phyloP scores from a whole-genome alignment of 2,797 vertebrate species.

The Sebastiscus tertius region DNA sequence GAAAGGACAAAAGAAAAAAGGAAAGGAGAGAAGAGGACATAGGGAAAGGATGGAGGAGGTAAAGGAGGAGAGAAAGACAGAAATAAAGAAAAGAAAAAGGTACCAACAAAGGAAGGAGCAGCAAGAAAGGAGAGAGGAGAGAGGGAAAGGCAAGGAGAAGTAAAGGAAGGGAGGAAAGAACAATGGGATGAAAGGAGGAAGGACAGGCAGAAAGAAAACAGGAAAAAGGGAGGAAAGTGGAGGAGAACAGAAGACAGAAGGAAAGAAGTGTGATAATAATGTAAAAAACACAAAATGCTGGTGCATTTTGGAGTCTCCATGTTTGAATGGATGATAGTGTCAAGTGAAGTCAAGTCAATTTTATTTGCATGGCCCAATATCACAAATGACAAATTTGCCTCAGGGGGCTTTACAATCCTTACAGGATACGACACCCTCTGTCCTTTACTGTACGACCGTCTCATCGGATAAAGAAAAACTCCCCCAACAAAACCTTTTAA shows the following conservation, averaged over 20 bases:
- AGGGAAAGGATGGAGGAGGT: background rate
- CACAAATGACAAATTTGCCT: no score
- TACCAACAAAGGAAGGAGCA: background rate
- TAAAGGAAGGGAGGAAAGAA: background rate
- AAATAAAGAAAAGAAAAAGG: background rate
- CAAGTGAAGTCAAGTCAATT: no score
- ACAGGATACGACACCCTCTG: no score
- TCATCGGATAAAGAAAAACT: no score
- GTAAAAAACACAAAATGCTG: background rate
- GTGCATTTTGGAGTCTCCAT: background rate
- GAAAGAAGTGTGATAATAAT: background rate
- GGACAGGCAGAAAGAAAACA: background rate
- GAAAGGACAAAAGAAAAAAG: fast-evolving
- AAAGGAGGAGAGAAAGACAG: background rate
- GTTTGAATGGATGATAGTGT: background rate
- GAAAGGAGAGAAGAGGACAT: background rate
- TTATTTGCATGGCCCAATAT: no score
- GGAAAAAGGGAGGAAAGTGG: background rate
- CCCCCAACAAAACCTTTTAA: no score
- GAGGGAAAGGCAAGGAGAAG: background rate
- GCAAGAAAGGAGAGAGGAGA: background rate
- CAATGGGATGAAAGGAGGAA: background rate
- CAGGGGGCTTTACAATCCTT: no score
- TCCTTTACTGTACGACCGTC: no score
- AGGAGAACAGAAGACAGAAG: background rate